A percentile compares a stretch with the other conserved stretches of the same genome.
Conservation (phyloP, 2,888 invertebrate genomes). For the Flabesymbios commensalis region DNA sequence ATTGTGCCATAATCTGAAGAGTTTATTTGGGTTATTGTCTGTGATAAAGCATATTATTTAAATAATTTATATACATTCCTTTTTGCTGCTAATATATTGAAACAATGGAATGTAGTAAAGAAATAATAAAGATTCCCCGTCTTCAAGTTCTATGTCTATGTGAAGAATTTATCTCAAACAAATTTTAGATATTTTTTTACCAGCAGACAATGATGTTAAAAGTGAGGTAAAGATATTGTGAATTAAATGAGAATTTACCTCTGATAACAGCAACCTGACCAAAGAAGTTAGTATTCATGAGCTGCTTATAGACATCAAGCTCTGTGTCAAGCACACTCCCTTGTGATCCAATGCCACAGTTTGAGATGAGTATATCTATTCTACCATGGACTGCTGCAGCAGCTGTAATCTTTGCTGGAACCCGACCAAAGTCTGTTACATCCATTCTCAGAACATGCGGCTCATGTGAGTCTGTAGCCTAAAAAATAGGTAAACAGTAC, state of each 20-base stretch:
- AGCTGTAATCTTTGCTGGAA: slow-evolving; percentile 70
- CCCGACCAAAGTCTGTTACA: slow-evolving; percentile 68
- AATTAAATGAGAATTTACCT: slow-evolving; percentile 69
- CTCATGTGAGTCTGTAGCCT: slow-evolving; percentile 12
- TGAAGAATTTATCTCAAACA: no score
- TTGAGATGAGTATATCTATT: slow-evolving; percentile 89
- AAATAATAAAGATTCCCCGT: no score
- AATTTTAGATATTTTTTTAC: no score
- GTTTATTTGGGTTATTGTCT: no score
- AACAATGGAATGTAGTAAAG: no score
- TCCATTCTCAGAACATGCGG: slow-evolving; percentile 67
- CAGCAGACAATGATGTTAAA: no score
- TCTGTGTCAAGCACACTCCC: slow-evolving; percentile 76
- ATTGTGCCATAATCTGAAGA: no score
- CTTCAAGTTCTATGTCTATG: no score
- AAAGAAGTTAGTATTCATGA: slow-evolving; percentile 95
- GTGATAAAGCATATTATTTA: no score
- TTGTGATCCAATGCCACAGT: slow-evolving; percentile 80
- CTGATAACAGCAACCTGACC: slow-evolving; percentile 89
- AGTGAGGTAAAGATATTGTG: no score
- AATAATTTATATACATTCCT: no score
- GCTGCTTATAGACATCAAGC: slow-evolving; percentile 79
- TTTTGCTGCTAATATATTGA: no score
- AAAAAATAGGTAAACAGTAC: not conserved
- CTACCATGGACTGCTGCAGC: slow-evolving; percentile 60